Evolutionary conservation across 2,888 invertebrate species (phyloP).

Genomic region (Byasa hedistus): DNA sequence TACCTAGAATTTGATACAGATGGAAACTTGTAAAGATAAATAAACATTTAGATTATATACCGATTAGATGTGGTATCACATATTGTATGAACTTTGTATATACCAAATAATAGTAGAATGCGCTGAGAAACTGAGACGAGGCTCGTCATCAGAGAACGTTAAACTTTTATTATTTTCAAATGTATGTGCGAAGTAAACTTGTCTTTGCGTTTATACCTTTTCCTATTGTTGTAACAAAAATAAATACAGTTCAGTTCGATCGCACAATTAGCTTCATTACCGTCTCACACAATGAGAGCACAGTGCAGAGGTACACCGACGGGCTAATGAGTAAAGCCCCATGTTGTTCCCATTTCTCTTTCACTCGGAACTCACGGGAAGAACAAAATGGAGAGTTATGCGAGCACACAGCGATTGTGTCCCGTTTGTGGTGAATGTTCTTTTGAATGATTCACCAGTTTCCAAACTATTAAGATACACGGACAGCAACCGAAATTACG

Average conservation of each 20-base stretch:
- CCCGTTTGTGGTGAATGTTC: neutral
- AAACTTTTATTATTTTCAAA: too few species aligned
- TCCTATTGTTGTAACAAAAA: neutral
- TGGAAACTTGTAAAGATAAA: too few species aligned
- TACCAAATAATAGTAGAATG: too few species aligned
- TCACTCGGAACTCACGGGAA: neutral
- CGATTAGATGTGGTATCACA: too few species aligned
- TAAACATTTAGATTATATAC: too few species aligned
- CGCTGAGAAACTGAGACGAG: too few species aligned
- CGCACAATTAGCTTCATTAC: slow-evolving; percentile 1
- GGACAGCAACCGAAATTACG: neutral
- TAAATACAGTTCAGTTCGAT: neutral
- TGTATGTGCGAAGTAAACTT: too few species aligned
- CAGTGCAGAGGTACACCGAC: slow-evolving; percentile 2
- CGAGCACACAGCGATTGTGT: neutral
- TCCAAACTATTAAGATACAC: neutral
- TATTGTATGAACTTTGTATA: too few species aligned
- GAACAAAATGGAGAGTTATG: slow-evolving; percentile 4
- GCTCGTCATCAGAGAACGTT: too few species aligned
- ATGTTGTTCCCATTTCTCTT: slow-evolving; percentile 5
- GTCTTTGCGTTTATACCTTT: neutral
- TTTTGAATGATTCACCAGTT: neutral
- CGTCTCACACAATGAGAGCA: neutral
- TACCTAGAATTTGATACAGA: too few species aligned
- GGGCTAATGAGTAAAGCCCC: slow-evolving; percentile 6